Percentiles rank a stretch among this genome's conserved stretches.
Evolutionary conservation across 2,113 vertebrate genomes (phyloP).

Genomic region (Dermatemys mawii): DNA sequence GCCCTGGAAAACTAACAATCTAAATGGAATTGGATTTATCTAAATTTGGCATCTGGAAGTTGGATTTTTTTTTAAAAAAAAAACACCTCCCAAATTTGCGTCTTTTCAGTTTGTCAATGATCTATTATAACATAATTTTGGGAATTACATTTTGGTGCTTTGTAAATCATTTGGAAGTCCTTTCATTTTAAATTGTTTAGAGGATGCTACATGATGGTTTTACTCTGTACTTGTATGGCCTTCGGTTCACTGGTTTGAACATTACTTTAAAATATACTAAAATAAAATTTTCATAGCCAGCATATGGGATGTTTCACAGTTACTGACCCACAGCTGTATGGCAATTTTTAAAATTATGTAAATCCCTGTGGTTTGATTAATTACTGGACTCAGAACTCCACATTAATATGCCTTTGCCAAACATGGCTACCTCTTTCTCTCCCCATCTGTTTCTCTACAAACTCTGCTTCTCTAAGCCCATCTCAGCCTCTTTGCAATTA

Average conservation of each 20-base stretch:
- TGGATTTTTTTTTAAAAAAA: no score
- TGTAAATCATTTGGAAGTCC: background rate
- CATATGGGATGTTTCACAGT: background rate
- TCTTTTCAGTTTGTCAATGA: background rate
- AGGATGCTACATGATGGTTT: background rate
- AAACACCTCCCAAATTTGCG: background rate
- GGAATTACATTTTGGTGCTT: background rate
- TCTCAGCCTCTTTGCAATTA: background rate
- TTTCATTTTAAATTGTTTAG: background rate
- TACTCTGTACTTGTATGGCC: background rate
- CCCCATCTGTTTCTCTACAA: background rate
- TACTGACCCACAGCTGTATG: background rate
- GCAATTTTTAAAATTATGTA: background rate
- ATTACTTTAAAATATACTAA: background rate
- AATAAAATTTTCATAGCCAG: background rate
- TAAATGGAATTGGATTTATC: background rate
- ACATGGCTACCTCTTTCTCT: background rate
- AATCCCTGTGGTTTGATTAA: background rate
- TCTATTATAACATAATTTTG: background rate
- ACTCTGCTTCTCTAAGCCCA: background rate
- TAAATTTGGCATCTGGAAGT: background rate
- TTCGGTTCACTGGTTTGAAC: background rate
- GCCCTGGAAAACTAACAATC: background rate
- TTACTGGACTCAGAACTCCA: background rate
- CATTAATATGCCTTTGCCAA: accelerated